Evolutionary conservation across 2,797 vertebrate genomes (phyloP).

Genomic region (Chiroxiphia lanceolata): DNA sequence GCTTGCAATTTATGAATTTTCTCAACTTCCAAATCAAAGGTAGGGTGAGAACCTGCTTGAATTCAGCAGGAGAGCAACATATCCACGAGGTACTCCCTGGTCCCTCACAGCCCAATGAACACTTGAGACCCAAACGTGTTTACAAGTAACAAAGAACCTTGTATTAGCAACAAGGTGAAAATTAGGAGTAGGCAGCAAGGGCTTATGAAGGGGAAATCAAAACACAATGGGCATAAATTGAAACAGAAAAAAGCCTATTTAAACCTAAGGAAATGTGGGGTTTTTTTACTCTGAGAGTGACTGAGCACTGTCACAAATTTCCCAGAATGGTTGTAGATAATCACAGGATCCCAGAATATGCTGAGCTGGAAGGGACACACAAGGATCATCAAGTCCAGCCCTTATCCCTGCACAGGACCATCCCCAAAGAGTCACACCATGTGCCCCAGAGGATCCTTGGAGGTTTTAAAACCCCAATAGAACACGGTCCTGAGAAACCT

Average conservation of each 20-base stretch:
- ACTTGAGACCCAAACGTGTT: accelerated
- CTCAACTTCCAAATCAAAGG: not conserved
- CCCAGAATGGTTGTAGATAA: not conserved
- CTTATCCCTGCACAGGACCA: not conserved
- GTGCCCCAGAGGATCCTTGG: not conserved
- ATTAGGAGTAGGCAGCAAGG: not conserved
- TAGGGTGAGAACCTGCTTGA: not conserved
- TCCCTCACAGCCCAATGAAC: not conserved
- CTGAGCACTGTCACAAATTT: not conserved
- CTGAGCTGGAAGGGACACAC: not conserved
- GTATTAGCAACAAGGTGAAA: not conserved
- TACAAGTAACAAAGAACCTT: not conserved
- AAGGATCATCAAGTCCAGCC: not conserved
- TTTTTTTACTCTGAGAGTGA: not conserved
- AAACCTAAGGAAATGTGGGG: not conserved
- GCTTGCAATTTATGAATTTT: not conserved
- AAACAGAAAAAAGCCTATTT: not conserved
- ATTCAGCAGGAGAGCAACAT: not conserved
- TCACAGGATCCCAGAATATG: not conserved
- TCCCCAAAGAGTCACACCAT: not conserved
- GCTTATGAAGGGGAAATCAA: not conserved
- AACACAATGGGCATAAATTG: not conserved
- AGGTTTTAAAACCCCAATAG: not conserved
- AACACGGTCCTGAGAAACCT: not conserved
- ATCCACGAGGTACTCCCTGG: not conserved